phyloP scores from a whole-genome alignment of 2,888 invertebrate genomes.

The Hybos culiciformis region DNA sequence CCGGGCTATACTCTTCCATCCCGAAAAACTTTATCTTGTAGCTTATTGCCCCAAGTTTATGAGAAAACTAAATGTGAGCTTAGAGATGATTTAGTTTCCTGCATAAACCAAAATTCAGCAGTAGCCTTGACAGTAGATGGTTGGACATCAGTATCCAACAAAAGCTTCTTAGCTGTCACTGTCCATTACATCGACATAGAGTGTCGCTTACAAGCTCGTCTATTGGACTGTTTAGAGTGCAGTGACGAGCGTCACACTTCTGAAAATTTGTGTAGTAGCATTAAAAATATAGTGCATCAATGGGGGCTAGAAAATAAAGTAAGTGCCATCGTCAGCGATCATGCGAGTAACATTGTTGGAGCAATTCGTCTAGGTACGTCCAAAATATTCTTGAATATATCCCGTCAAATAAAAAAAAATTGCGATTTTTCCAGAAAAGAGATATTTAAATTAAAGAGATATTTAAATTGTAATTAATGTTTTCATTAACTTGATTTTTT shows the following conservation, averaged over 20 bases:
- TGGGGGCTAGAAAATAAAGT: not conserved
- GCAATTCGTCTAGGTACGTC: not conserved
- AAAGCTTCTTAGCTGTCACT: constrained; percentile 9
- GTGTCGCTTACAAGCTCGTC: not conserved
- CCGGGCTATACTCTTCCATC: constrained; percentile 3
- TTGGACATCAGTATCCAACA: constrained; percentile 9
- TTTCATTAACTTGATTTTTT: no score
- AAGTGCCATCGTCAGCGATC: not conserved
- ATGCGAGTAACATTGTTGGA: not conserved
- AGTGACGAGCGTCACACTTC: not conserved
- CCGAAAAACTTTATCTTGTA: constrained; percentile 2
- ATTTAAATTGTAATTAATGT: no score
- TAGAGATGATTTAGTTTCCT: not conserved
- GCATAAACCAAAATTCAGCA: not conserved
- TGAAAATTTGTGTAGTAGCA: not conserved
- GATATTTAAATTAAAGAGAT: no score
- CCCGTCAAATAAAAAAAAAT: no score
- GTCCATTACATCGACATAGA: constrained; percentile 8
- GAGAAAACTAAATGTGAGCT: not conserved
- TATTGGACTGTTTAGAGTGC: constrained; percentile 5
- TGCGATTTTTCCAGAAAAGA: no score
- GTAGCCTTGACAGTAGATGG: constrained; percentile 3
- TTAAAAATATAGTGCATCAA: not conserved
- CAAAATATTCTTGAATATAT: no score
- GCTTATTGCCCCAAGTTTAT: not conserved